These are phyloP conservation scores for Bujurquina vittata DNA, from an alignment of 2,113 vertebrate genomes.

Conservation along the genomic window DNA sequence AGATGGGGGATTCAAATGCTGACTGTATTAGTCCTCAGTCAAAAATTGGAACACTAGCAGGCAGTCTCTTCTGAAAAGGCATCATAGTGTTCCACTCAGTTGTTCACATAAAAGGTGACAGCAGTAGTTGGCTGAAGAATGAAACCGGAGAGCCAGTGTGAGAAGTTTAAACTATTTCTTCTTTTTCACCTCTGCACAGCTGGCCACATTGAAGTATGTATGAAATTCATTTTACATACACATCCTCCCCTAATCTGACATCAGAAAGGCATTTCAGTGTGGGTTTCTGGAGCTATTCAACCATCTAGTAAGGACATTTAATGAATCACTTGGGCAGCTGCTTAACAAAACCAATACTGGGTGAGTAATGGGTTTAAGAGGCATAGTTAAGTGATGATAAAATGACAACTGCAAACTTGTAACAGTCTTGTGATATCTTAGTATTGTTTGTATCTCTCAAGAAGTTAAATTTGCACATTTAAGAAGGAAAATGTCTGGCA, in stretches of 20 bases:
- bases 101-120: neutral
- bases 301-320: neutral
- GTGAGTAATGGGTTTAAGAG: neutral
- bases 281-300: neutral
- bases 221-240: neutral
- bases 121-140: neutral
- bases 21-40: neutral
- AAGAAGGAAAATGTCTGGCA: neutral
- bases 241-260: too few species aligned
- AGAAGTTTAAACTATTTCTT: neutral
- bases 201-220: neutral
- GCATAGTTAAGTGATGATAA: neutral
- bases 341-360: neutral
- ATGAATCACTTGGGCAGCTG: neutral
- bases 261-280: neutral
- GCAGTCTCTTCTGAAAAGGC: neutral
- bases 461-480: neutral
- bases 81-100: neutral
- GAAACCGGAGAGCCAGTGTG: neutral
- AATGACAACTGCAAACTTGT: neutral
- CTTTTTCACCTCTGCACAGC: neutral
- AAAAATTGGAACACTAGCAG: neutral
- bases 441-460: neutral
- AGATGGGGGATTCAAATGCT: neutral
- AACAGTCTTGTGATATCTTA: neutral